Evolutionary conservation across 2,797 vertebrate genomes (phyloP).

Genomic region (Heteromormyrus szaboi): DNA sequence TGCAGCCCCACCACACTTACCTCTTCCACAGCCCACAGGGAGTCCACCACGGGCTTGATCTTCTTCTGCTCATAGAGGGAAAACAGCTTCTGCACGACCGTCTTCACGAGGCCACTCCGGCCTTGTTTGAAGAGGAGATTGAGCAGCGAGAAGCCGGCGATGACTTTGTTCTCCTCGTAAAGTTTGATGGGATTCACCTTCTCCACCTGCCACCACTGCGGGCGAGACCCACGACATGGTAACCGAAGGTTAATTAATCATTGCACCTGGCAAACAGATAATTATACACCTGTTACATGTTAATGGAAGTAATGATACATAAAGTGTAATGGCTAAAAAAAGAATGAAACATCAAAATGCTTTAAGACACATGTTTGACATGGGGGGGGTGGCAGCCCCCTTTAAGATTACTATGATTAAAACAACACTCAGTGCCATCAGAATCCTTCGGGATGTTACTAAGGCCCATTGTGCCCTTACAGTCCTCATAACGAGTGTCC

Average conservation of each 20-base stretch:
- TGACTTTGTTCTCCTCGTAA: constrained; percentile 97
- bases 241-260: neutral
- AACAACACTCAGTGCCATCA: neutral
- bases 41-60: constrained; percentile 93
- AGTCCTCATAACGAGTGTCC: neutral
- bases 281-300: neutral
- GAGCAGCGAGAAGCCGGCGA: constrained; percentile 93
- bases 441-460: neutral
- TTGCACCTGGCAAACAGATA: neutral
- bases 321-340: neutral
- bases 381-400: neutral
- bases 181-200: constrained; percentile 99
- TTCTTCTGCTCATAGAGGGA: constrained; percentile 81
- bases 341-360: neutral
- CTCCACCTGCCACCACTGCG: constrained; percentile 98
- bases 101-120: constrained; percentile 67
- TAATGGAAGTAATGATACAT: neutral
- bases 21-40: constrained; percentile 96
- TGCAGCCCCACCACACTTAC: constrained; percentile 59
- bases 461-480: neutral
- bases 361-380: neutral
- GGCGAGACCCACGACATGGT: constrained; percentile 13
- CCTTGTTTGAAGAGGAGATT: constrained; percentile 96
- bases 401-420: neutral
- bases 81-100: constrained; percentile 81